Conservation (phyloP, 1,140 invertebrate genomes). For the Drosophila biarmipes region DNA sequence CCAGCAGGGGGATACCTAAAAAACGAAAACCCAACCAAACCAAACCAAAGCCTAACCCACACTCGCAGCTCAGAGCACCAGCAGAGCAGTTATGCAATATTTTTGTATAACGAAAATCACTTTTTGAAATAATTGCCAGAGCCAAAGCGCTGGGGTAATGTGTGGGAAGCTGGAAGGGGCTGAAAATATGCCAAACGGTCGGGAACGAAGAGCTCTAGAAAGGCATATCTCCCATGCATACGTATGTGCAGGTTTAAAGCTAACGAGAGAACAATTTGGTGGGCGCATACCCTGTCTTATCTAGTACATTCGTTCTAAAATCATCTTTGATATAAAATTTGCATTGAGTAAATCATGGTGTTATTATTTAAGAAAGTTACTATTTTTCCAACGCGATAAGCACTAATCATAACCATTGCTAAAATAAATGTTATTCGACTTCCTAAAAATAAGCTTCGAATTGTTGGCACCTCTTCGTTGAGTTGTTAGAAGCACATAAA, state of each 20-base stretch:
- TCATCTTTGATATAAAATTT: too few relatives aligned
- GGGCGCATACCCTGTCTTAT: conserved; percentile 2
- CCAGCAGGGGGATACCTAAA: conserved; percentile 14
- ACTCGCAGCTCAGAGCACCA: conserved; percentile 21
- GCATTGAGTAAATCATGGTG: too few relatives aligned
- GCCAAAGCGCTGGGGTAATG: conserved; percentile 26
- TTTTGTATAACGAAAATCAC: conserved; percentile 49
- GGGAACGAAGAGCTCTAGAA: conserved; percentile 4
- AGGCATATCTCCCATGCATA: conserved; percentile 1
- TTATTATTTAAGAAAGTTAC: too few relatives aligned
- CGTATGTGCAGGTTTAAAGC: neutral
- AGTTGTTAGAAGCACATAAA: too few relatives aligned
- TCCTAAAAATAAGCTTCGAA: too few relatives aligned
- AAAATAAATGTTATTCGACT: too few relatives aligned
- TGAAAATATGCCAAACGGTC: conserved; percentile 38
- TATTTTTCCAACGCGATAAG: too few relatives aligned
- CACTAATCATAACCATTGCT: too few relatives aligned
- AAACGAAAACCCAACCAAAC: conserved; percentile 26
- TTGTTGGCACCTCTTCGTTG: too few relatives aligned
- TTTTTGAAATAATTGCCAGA: conserved; percentile 61
- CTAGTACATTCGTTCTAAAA: neutral
- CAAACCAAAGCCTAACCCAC: conserved; percentile 16
- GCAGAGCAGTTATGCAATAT: conserved; percentile 49
- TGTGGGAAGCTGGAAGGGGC: conserved; percentile 26
- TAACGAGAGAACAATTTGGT: conserved; percentile 4